Conservation (phyloP, 2,797 vertebrate genomes). For the Morelia viridis region DNA sequence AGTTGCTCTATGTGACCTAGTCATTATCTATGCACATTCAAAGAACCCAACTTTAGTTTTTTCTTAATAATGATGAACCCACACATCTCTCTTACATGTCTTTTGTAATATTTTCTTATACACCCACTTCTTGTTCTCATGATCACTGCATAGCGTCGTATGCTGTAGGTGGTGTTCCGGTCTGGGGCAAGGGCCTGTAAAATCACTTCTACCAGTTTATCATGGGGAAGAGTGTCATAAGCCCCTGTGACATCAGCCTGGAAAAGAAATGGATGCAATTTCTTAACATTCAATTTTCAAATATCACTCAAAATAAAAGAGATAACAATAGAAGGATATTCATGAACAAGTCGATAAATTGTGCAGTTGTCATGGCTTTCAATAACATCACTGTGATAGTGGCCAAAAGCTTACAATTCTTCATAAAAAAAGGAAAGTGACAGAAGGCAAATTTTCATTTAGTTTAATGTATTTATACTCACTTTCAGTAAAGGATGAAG, state of each 20-base stretch:
- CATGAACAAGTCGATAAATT: neutral
- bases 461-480: too few relatives aligned
- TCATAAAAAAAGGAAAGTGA: too few relatives aligned
- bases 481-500: neutral
- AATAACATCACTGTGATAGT: neutral
- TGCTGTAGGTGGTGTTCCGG: conserved; percentile 73
- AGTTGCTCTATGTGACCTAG: neutral
- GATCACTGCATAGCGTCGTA: conserved; percentile 82
- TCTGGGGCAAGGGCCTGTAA: conserved; percentile 71
- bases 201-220: conserved; percentile 84
- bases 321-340: neutral
- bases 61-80: neutral
- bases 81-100: conserved; percentile 65
- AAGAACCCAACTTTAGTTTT: neutral
- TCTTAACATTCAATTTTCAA: neutral
- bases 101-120: conserved; percentile 78
- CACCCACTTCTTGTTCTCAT: conserved; percentile 75
- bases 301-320: neutral
- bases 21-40: neutral
- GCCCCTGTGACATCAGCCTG: conserved; percentile 90
- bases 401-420: neutral
- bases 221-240: conserved; percentile 88
- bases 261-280: neutral
- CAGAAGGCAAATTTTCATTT: neutral
- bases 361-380: neutral